Evolutionary conservation across 2,888 invertebrate genomes (phyloP).

Genomic region (Unio pictorum): DNA sequence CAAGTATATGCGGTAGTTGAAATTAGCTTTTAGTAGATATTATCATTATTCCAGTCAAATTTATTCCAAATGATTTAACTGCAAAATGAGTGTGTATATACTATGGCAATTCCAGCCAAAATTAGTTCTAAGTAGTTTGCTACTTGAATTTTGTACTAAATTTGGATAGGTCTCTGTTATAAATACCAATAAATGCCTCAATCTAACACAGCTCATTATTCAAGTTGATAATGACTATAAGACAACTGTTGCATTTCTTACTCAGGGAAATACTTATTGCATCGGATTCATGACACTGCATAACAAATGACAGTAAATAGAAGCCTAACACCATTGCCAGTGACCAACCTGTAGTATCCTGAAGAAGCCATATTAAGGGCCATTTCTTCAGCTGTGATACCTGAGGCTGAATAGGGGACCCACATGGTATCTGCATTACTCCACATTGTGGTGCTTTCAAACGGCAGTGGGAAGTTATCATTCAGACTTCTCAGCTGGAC

Average conservation of each 20-base stretch:
- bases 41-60: too few species aligned
- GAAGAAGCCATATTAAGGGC: conserved; percentile 67
- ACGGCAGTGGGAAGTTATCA: conserved; percentile 67
- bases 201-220: background rate
- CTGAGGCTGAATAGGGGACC: conserved; percentile 55
- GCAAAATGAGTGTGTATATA: too few species aligned
- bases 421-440: conserved; percentile 56
- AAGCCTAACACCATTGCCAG: too few species aligned
- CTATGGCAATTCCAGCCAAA: too few species aligned
- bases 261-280: too few species aligned
- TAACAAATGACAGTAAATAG: background rate
- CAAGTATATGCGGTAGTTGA: too few species aligned
- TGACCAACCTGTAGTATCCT: conserved; percentile 65
- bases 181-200: background rate
- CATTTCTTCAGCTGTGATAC: conserved; percentile 53
- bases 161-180: too few species aligned
- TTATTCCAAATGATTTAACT: too few species aligned
- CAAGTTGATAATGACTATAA: background rate
- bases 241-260: background rate
- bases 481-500: conserved; percentile 58
- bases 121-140: too few species aligned
- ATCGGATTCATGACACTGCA: background rate
- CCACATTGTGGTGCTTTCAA: conserved; percentile 65
- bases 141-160: too few species aligned
- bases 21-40: too few species aligned